Percentiles rank a stretch among this genome's conserved stretches.
phyloP scores from a whole-genome alignment of 2,888 invertebrate genomes.

The Nemotelus nigrinus region DNA sequence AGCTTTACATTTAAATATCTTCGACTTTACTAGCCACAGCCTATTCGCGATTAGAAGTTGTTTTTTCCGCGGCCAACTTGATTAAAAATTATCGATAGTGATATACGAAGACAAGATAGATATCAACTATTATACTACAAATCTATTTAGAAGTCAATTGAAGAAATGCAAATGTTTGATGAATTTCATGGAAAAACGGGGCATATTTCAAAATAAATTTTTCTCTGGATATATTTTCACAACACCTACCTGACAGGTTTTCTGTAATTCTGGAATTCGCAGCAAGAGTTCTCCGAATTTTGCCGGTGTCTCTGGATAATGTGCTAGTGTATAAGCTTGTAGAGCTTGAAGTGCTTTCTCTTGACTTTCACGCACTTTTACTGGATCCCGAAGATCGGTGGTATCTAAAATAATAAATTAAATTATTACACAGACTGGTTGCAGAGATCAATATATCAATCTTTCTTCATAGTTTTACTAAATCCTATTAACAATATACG shows the following conservation, averaged over 20 bases:
- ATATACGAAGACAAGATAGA: too few relatives aligned
- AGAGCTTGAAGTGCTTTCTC: slow-evolving; percentile 93
- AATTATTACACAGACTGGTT: neutral
- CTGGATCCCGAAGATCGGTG: slow-evolving; percentile 91
- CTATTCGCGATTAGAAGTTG: too few relatives aligned
- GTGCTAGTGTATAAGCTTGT: slow-evolving; percentile 87
- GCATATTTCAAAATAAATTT: too few relatives aligned
- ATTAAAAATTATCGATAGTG: too few relatives aligned
- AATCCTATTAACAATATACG: neutral
- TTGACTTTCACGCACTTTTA: slow-evolving; percentile 92
- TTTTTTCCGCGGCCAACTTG: too few relatives aligned
- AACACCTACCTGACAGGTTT: slow-evolving; percentile 87
- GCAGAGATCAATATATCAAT: neutral
- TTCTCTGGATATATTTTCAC: neutral
- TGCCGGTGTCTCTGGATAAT: slow-evolving; percentile 92
- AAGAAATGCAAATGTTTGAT: too few relatives aligned
- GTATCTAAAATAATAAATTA: slow-evolving; percentile 72
- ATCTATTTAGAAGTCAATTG: too few relatives aligned
- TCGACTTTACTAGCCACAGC: too few relatives aligned
- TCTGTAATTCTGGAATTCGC: slow-evolving; percentile 92
- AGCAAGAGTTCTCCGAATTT: slow-evolving; percentile 94
- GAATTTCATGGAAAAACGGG: too few relatives aligned
- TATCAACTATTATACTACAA: too few relatives aligned
- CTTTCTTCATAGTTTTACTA: neutral
- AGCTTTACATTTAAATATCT: too few relatives aligned